Base-by-base conservation (phyloP, 1,140 invertebrate genomes). In the Penaeus japonicus region DNA sequence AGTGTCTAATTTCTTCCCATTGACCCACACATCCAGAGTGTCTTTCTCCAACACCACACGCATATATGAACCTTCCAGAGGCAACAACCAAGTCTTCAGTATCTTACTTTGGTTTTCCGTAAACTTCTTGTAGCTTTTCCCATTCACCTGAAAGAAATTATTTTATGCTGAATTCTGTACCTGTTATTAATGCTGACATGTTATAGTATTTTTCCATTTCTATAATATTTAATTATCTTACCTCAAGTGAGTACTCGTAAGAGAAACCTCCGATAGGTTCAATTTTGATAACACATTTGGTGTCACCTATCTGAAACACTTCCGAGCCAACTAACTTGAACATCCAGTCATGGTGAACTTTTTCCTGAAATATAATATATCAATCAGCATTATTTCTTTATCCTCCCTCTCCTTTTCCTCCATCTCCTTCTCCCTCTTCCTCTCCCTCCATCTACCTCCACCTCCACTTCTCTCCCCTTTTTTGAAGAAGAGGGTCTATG, bases 41-140 rank as follows among this genome's bases (percentile, higher is more conserved):
- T 96, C 95, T 92, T 96, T 96, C 92, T 97, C 96, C 96, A 97
- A 92, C 90, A 96, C 96, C 84, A 97, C 93, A 77, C 96, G 92
- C 88, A 91, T 92, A 20, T 92, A 91, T 20, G 92, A 91, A 12
- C 93, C 93, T 22, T 92, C 92, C 24, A 94, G 87, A 2, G 91
- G 92, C 0, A 94, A 91, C 32, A 93, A 91, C 95, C 95, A 96
- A 1, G 94, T 95, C 89, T 94, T 94, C 89, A 96, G 93, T 20
- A 95, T 94, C 92, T 96, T 95, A 22, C 94, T 94, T 92, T 97
- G 95, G 83, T 95, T 95, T 91, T 97, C 96, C 10, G 94, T 93
- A 91, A 97, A 98, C 90, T 96, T 96, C 89, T 96, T 94, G 88
- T 96, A 94, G 15, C 94, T 94, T 92, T 96, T 96, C 35, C 97